Evolutionary conservation across 2,888 invertebrate species (phyloP).

Genomic region (Machimus atricapillus): DNA sequence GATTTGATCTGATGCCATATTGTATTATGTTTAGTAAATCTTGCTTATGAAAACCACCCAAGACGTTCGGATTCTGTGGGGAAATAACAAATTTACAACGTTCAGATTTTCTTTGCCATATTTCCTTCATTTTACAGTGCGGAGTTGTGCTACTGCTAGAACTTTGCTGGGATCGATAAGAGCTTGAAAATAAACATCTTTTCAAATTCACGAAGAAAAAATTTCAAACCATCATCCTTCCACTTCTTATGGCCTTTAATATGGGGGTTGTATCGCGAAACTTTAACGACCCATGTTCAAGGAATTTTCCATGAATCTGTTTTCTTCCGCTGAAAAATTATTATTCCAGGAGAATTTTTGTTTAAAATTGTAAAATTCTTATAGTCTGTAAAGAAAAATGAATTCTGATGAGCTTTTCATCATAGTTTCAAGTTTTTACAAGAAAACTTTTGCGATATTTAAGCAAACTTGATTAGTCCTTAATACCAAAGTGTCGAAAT

Average conservation of each 20-base stretch:
- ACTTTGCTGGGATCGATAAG: not conserved
- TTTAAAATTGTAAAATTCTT: not conserved
- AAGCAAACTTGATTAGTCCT: not conserved
- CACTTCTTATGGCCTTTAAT: not conserved
- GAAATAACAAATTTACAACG: not conserved
- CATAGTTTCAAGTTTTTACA: not conserved
- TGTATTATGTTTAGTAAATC: no score
- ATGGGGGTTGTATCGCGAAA: no score
- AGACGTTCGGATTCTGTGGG: not conserved
- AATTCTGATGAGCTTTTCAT: not conserved
- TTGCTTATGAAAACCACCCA: not conserved
- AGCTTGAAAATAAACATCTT: not conserved
- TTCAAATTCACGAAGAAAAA: not conserved
- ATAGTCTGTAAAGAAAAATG: not conserved
- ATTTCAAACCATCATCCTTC: not conserved
- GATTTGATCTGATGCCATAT: no score
- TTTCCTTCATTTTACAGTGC: not conserved
- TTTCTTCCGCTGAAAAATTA: not conserved
- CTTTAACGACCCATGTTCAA: not conserved
- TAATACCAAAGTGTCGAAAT: not conserved
- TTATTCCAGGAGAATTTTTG: not conserved
- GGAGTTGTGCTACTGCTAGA: not conserved
- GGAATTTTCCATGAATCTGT: not conserved
- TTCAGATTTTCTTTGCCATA: not conserved
- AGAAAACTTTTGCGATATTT: not conserved